Percentiles rank a stretch among this genome's conserved stretches.
Evolutionary conservation across 2,888 invertebrate species (phyloP).

Genomic region (Parthenolecanium corni): DNA sequence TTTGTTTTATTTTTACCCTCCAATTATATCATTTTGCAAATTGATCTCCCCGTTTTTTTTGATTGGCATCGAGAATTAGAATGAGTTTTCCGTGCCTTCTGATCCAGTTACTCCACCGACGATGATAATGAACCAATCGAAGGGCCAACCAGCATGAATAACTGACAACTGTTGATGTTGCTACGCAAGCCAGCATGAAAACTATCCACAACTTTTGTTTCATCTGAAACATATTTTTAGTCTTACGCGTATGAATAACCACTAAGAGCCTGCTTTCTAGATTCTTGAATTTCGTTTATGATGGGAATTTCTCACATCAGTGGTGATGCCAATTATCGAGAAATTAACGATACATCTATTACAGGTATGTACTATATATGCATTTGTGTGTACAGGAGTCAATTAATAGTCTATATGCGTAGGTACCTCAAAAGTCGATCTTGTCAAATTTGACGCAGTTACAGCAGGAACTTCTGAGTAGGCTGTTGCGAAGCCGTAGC

Average conservation of each 20-base stretch:
- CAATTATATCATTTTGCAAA: neutral
- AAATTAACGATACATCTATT: too few relatives aligned
- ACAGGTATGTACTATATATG: too few relatives aligned
- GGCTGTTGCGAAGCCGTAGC: slow-evolving; percentile 17
- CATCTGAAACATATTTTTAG: slow-evolving; percentile 1
- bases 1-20: neutral
- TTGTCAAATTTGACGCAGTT: slow-evolving; percentile 3
- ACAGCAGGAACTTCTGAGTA: slow-evolving; percentile 12
- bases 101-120: slow-evolving; percentile 20
- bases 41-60: neutral
- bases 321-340: neutral
- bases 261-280: too few relatives aligned
- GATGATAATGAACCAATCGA: slow-evolving; percentile 17
- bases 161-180: slow-evolving; percentile 9
- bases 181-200: slow-evolving; percentile 19
- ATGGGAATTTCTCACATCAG: neutral
- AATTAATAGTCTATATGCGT: neutral
- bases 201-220: slow-evolving; percentile 24
- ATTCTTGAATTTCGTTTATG: neutral
- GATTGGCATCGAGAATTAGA: slow-evolving; percentile 9
- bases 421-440: slow-evolving; percentile 7
- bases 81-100: slow-evolving; percentile 19
- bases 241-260: neutral
- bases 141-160: slow-evolving; percentile 18
- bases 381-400: too few relatives aligned